These are phyloP conservation scores for Epinephelus cyanopodus DNA, from an alignment of 2,113 vertebrate species.

Conservation along the genomic window DNA sequence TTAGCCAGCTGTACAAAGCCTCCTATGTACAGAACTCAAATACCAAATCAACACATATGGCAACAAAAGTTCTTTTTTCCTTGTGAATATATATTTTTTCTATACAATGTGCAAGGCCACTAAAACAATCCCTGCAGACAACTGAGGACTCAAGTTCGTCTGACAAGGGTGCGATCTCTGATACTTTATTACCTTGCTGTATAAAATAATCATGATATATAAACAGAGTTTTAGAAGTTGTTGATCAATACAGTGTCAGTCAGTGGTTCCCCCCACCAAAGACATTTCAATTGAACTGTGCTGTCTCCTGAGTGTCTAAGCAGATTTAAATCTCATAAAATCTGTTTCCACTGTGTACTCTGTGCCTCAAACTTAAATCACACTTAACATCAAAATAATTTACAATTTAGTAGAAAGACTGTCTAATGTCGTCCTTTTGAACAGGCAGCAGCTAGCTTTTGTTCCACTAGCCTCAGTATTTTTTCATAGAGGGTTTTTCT, in stretches of 20 bases:
- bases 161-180: background rate
- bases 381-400: background rate
- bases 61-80: conserved; percentile 17
- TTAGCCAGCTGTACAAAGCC: conserved; percentile 50
- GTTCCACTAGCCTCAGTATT: background rate
- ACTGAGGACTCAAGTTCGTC: background rate
- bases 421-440: background rate
- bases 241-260: conserved; percentile 6
- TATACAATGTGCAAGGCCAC: background rate
- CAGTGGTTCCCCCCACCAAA: background rate
- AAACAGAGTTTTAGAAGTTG: background rate
- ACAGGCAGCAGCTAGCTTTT: background rate
- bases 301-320: background rate
- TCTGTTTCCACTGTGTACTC: background rate
- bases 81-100: background rate
- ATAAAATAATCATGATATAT: background rate
- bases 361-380: background rate
- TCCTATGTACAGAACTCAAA: conserved; percentile 28
- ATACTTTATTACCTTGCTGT: background rate
- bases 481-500: background rate
- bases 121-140: background rate
- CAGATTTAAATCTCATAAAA: background rate
- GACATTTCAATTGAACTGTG: background rate
- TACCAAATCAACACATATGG: conserved; percentile 34
- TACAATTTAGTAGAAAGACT: background rate